phyloP scores from a whole-genome alignment of 2,888 invertebrate species.

The Coronaproctus castanopsis region DNA sequence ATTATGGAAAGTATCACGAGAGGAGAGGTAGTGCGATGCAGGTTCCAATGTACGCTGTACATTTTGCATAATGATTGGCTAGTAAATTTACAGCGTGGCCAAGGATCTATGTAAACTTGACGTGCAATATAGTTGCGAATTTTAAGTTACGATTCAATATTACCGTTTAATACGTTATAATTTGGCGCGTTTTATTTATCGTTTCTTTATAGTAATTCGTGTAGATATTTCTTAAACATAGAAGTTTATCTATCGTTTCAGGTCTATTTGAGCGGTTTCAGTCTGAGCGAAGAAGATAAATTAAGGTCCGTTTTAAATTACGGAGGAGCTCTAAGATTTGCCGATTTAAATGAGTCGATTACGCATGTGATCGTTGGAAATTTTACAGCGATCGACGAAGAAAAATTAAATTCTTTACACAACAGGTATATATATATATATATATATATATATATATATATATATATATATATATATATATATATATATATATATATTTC shows the following conservation, averaged over 20 bases:
- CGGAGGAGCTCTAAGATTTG: slow-evolving; percentile 65
- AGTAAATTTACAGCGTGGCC: no score
- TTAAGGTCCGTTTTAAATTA: slow-evolving; percentile 46
- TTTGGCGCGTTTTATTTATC: no score
- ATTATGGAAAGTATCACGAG: no score
- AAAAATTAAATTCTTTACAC: slow-evolving; percentile 10
- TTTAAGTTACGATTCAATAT: no score
- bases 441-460: not conserved
- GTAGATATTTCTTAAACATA: not conserved
- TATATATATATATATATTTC: slow-evolving; percentile 4
- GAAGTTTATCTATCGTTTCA: no score
- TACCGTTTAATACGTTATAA: no score
- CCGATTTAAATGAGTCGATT: slow-evolving; percentile 48
- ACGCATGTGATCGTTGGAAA: slow-evolving; percentile 64
- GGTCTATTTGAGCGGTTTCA: slow-evolving; percentile 49
- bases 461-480: not conserved
- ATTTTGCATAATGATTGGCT: no score
- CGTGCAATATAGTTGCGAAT: no score
- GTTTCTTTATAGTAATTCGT: slow-evolving; percentile 1
- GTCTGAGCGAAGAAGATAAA: slow-evolving; percentile 40
- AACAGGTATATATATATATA: slow-evolving; percentile 2
- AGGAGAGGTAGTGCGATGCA: no score
- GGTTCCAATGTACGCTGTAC: no score
- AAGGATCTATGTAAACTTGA: no score
- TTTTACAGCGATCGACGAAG: slow-evolving; percentile 8